Conservation (phyloP, 2,888 invertebrate species). For the Chrysopilus asiliformis region DNA sequence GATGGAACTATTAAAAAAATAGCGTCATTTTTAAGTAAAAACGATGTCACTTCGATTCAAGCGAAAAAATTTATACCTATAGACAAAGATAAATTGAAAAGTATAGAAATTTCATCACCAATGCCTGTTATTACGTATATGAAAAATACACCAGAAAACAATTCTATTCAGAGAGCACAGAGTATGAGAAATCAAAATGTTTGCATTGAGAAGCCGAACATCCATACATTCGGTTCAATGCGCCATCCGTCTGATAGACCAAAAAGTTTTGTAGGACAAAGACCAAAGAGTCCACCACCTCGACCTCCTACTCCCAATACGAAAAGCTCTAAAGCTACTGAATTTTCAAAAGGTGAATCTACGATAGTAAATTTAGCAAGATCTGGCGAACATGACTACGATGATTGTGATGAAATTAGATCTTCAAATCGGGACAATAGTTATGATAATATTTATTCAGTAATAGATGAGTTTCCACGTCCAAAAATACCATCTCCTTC, state of each 20-base stretch:
- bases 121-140: conserved; percentile 53
- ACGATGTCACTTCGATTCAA: conserved; percentile 42
- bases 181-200: conserved; percentile 56
- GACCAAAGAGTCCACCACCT: conserved; percentile 67
- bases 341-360: too few species aligned
- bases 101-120: conserved; percentile 70
- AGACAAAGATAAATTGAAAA: conserved; percentile 58
- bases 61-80: conserved; percentile 50
- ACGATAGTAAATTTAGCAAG: too few species aligned
- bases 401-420: conserved; percentile 56
- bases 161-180: conserved; percentile 57
- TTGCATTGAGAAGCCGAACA: conserved; percentile 39
- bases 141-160: conserved; percentile 43
- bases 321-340: too few species aligned
- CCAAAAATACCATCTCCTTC: conserved; percentile 37
- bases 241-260: conserved; percentile 58
- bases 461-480: conserved; percentile 66
- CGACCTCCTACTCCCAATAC: conserved; percentile 44
- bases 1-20: conserved; percentile 57
- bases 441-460: conserved; percentile 71
- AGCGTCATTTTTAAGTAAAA: conserved; percentile 59
- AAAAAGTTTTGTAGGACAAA: conserved; percentile 50
- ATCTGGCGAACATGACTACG: conserved; percentile 46
- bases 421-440: conserved; percentile 41
- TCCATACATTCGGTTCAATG: conserved; percentile 76